These are phyloP conservation scores for Thinocorus orbignyianus DNA, from an alignment of 2,113 vertebrate genomes.

Conservation along the genomic window DNA sequence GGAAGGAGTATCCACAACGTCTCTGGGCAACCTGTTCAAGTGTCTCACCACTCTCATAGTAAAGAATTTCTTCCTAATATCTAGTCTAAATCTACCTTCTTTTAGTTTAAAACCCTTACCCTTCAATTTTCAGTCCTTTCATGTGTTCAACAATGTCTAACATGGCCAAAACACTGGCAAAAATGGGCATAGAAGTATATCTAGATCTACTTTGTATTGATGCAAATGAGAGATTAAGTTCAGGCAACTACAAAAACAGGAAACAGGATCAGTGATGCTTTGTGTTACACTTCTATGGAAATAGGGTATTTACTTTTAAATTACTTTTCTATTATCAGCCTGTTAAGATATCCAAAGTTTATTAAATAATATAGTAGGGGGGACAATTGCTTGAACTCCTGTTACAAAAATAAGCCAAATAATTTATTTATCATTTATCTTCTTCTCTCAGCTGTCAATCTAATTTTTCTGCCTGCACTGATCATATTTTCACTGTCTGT, in stretches of 20 bases:
- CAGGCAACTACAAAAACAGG: background rate
- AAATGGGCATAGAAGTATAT: background rate
- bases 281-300: background rate
- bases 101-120: no score
- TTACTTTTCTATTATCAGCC: background rate
- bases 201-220: background rate
- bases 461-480: constrained; percentile 47
- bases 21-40: no score
- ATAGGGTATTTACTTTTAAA: constrained; percentile 4
- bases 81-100: no score
- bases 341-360: background rate
- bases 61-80: no score
- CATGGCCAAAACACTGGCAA: background rate
- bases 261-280: background rate
- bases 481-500: constrained; percentile 59
- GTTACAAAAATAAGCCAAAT: background rate
- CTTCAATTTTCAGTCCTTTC: background rate
- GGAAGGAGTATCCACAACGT: no score
- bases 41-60: no score
- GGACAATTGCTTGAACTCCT: background rate
- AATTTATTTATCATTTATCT: constrained; percentile 26
- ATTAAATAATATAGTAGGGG: background rate
- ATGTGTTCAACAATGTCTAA: background rate
- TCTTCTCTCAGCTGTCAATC: constrained; percentile 18
- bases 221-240: background rate